phyloP scores from a whole-genome alignment of 2,113 vertebrate species.

The Ciconia boyciana region DNA sequence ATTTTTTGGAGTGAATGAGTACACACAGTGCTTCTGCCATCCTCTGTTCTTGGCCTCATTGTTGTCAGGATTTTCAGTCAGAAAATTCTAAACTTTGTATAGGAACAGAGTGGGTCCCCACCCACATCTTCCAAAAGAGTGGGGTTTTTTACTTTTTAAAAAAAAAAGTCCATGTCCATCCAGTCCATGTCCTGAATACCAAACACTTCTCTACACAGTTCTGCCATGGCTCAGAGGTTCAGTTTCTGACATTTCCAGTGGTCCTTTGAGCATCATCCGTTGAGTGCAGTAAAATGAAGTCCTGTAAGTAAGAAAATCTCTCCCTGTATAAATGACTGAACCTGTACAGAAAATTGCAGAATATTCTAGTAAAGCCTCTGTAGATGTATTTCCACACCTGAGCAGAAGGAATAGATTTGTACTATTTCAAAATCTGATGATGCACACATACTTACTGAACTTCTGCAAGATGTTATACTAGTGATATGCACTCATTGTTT shows the following conservation, averaged over 20 bases:
- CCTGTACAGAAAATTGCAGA: not conserved
- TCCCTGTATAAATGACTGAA: not conserved
- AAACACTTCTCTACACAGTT: not conserved
- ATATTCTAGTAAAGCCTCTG: not conserved
- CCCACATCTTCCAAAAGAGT: not conserved
- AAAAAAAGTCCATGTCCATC: not conserved
- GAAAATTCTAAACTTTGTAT: not conserved
- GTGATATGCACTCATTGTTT: not conserved
- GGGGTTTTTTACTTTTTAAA: rapidly evolving
- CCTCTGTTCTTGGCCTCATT: not conserved
- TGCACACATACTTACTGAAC: not conserved
- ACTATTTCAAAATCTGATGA: not conserved
- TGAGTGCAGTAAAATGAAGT: not conserved
- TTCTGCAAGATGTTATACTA: not conserved
- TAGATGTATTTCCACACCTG: not conserved
- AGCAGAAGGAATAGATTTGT: not conserved
- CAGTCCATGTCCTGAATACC: not conserved
- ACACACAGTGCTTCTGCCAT: not conserved
- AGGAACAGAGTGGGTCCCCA: not conserved
- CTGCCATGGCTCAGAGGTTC: not conserved
- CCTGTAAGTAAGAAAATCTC: not conserved
- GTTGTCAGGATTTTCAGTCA: not conserved
- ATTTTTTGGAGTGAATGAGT: not conserved
- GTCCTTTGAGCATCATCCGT: not conserved
- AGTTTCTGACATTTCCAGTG: not conserved